These are phyloP conservation scores for Lepus timidus DNA, from an alignment of 2,113 vertebrate species.

Conservation along the genomic window DNA sequence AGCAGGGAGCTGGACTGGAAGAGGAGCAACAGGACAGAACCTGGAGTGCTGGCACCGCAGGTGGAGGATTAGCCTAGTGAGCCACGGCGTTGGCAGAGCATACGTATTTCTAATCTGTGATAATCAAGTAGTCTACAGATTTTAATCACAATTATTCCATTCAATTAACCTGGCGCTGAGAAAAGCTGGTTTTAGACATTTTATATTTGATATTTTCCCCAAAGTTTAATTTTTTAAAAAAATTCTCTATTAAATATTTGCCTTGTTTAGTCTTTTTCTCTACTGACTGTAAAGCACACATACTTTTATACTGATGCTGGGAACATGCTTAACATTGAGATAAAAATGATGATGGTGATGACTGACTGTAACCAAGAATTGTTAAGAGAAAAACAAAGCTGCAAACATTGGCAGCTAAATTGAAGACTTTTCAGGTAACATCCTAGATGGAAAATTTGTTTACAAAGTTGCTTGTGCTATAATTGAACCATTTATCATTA, in stretches of 20 bases:
- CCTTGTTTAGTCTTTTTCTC: background rate
- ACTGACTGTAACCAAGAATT: background rate
- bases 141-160: constrained; percentile 1
- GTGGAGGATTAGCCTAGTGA: too few relatives aligned
- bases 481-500: background rate
- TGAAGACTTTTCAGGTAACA: background rate
- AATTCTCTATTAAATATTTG: background rate
- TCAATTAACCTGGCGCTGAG: background rate
- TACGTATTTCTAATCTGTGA: background rate
- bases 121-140: background rate
- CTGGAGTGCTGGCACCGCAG: too few relatives aligned
- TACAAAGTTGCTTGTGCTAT: background rate
- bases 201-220: background rate
- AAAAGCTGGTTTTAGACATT: constrained; percentile 8
- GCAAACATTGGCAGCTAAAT: background rate
- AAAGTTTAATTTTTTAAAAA: background rate
- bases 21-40: too few relatives aligned
- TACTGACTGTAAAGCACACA: background rate
- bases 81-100: background rate
- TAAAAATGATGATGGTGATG: background rate
- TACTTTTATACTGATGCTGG: background rate
- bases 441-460: background rate
- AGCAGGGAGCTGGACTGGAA: too few relatives aligned
- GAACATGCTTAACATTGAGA: background rate
- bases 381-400: background rate